Conservation (phyloP, 2,888 invertebrate species). For the Ditula angustiorana region DNA sequence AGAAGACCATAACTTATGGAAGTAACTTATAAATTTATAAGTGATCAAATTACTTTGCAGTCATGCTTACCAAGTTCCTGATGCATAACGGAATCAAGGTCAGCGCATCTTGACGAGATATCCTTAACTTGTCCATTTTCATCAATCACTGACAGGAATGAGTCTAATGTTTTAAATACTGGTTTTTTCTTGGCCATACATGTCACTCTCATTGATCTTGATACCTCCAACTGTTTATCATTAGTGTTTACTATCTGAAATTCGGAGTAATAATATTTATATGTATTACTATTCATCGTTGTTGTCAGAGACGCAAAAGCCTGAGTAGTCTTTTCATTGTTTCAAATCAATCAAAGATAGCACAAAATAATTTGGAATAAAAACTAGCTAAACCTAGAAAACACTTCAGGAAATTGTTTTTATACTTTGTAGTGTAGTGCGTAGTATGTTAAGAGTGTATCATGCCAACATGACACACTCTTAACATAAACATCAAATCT, state of each 20-base stretch:
- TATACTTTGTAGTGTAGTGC: too few relatives aligned
- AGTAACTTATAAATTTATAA: too few relatives aligned
- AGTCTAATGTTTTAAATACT: constrained; percentile 88
- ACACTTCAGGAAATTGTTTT: too few relatives aligned
- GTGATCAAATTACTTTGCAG: background rate
- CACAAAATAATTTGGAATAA: too few relatives aligned
- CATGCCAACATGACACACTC: too few relatives aligned
- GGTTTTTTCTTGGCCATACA: constrained; percentile 83
- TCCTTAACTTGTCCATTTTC: constrained; percentile 80
- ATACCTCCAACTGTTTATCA: constrained; percentile 85
- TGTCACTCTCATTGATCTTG: constrained; percentile 88
- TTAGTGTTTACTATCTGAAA: constrained; percentile 86
- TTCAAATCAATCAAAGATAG: too few relatives aligned
- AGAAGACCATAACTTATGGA: too few relatives aligned
- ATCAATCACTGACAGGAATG: constrained; percentile 84
- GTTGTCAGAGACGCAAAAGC: too few relatives aligned
- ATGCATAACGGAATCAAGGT: constrained; percentile 90
- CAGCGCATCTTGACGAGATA: constrained; percentile 88
- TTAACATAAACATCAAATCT: too few relatives aligned
- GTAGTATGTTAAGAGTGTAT: too few relatives aligned
- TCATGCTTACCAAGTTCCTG: constrained; percentile 80
- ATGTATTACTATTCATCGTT: constrained; percentile 5
- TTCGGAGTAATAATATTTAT: constrained; percentile 37
- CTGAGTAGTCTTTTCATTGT: too few relatives aligned
- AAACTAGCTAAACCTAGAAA: too few relatives aligned